phyloP scores from a whole-genome alignment of 1,140 invertebrate genomes.

The Drosophila subpulchrella region DNA sequence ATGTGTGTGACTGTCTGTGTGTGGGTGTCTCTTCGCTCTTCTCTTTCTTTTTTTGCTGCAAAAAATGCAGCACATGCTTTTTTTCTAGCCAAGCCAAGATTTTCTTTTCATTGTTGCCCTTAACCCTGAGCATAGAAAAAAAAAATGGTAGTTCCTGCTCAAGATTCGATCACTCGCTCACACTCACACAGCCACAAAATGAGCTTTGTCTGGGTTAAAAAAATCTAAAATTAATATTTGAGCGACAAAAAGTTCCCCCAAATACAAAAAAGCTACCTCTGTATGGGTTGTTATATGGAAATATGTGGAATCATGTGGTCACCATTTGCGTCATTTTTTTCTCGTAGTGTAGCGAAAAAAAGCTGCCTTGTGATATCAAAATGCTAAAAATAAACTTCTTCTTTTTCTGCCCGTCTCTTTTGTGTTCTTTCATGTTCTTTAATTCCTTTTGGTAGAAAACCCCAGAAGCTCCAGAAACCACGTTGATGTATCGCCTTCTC shows the following conservation, averaged over 20 bases:
- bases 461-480: constrained; percentile 49
- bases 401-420: constrained; percentile 53
- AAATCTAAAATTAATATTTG: constrained; percentile 81
- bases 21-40: constrained; percentile 32
- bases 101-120: constrained; percentile 58
- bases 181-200: constrained; percentile 21
- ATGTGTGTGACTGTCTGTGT: constrained; percentile 18
- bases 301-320: constrained; percentile 78
- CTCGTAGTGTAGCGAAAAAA: constrained; percentile 61
- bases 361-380: constrained; percentile 77
- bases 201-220: constrained; percentile 57
- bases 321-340: constrained; percentile 72
- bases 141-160: constrained; percentile 14
- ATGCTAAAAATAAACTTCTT: constrained; percentile 74
- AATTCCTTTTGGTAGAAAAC: constrained; percentile 55
- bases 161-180: constrained; percentile 39
- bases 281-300: constrained; percentile 70
- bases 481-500: constrained; percentile 28
- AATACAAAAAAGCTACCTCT: constrained; percentile 15
- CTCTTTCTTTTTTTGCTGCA: constrained; percentile 21
- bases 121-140: constrained; percentile 62
- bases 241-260: constrained; percentile 66
- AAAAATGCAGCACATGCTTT: constrained; percentile 72
- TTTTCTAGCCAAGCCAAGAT: constrained; percentile 32
- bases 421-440: constrained; percentile 28